A percentile compares a stretch with the other conserved stretches of the same genome.
Evolutionary conservation across 1,140 invertebrate species (phyloP).

Genomic region (Orussus abietinus): DNA sequence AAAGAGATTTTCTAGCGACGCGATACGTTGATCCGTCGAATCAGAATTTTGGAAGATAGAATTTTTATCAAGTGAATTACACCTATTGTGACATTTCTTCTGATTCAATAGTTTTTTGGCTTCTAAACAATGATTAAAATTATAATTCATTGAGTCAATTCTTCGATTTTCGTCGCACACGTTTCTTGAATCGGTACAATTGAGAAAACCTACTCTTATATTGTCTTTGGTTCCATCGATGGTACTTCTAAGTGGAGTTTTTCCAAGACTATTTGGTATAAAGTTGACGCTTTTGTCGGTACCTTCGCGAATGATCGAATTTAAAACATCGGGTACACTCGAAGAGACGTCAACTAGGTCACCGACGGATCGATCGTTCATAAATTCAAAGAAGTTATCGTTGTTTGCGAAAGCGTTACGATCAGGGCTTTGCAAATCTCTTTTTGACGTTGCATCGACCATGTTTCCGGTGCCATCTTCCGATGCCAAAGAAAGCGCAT

Average conservation of each 20-base stretch:
- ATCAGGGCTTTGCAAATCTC: background rate
- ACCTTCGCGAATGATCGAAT: slow-evolving; percentile 11
- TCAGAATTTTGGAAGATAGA: slow-evolving; percentile 23
- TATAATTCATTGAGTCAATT: slow-evolving; percentile 25
- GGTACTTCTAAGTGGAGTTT: slow-evolving; percentile 20
- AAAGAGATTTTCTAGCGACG: slow-evolving; percentile 26
- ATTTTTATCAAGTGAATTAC: slow-evolving; percentile 33
- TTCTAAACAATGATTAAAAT: slow-evolving; percentile 23
- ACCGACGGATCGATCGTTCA: slow-evolving; percentile 11
- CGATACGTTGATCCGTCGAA: slow-evolving; percentile 12
- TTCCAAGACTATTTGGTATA: slow-evolving; percentile 31
- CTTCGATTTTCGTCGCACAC: slow-evolving; percentile 1
- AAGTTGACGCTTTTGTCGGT: slow-evolving; percentile 28
- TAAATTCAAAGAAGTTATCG: slow-evolving; percentile 15
- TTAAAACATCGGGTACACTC: background rate
- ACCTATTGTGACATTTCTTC: slow-evolving; percentile 29
- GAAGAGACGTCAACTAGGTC: slow-evolving; percentile 11
- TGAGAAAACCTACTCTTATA: slow-evolving; percentile 20
- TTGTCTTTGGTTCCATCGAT: slow-evolving; percentile 24
- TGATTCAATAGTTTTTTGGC: slow-evolving; percentile 23
- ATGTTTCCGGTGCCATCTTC: slow-evolving; percentile 14
- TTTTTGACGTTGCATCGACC: background rate
- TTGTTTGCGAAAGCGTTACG: slow-evolving; percentile 7
- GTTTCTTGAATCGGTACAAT: slow-evolving; percentile 1
- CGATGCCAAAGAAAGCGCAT: slow-evolving; percentile 11